These are phyloP conservation scores for Sinella curviseta DNA, from an alignment of 1,140 invertebrate genomes.

Conservation along the genomic window DNA sequence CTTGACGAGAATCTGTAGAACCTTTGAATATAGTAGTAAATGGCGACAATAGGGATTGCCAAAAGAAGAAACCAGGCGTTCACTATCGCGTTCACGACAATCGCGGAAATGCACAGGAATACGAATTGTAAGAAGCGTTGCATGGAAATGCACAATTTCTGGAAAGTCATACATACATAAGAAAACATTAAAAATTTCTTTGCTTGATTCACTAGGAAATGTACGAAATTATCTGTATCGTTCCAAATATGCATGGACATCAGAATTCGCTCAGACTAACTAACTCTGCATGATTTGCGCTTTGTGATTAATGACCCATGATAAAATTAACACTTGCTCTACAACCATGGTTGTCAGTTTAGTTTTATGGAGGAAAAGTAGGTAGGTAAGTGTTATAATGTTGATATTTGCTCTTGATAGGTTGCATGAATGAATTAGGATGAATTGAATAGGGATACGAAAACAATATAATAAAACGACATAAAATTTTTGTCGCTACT, in stretches of 20 bases:
- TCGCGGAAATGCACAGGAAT: conserved; percentile 69
- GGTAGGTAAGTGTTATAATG: too few relatives aligned
- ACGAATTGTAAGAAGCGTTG: conserved; percentile 71
- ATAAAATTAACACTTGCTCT: too few relatives aligned
- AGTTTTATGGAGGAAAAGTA: too few relatives aligned
- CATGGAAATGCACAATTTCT: conserved; percentile 76
- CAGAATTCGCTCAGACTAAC: too few relatives aligned
- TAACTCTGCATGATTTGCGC: too few relatives aligned
- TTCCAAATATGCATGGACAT: too few relatives aligned
- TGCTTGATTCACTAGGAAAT: not conserved
- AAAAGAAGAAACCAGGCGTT: conserved; percentile 71
- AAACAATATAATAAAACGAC: not conserved
- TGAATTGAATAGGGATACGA: too few relatives aligned
- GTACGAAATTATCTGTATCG: too few relatives aligned
- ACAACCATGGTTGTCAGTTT: too few relatives aligned
- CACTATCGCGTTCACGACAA: conserved; percentile 69
- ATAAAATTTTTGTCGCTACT: not conserved
- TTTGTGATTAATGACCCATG: too few relatives aligned
- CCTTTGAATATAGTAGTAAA: conserved; percentile 69
- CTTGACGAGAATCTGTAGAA: conserved; percentile 71
- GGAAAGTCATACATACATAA: conserved; percentile 50
- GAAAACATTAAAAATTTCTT: conserved; percentile 31
- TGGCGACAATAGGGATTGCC: conserved; percentile 65
- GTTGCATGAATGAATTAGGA: too few relatives aligned
- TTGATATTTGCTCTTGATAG: too few relatives aligned